Evolutionary conservation across 2,888 invertebrate genomes (phyloP), one percentile per base, ranked within the genome.

Genomic region (Apocheima hispidaria): DNA sequence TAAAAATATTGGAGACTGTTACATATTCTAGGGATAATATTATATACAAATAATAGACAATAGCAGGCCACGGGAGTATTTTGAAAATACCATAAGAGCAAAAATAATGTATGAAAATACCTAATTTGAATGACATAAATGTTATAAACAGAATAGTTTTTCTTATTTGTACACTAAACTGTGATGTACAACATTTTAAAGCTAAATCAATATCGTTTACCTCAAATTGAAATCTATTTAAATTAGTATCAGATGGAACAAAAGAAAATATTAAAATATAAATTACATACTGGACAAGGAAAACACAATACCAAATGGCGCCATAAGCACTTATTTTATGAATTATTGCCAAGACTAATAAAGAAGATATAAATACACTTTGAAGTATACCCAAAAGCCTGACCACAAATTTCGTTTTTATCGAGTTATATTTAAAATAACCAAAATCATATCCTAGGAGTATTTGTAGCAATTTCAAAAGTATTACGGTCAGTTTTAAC

Each of bases 371-470:
- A n/a, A 20, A 23, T 6, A 21, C n/a, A 41, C 41, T 21, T 5
- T 41, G 21, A 21, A 41, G n/a, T 23, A 41, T 21, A 21, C 41
- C 41, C 41, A 41, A 23, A 21, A 41, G 0, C 23, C 41, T 41
- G 6, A 41, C 21, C 20, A 41, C 2, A 21, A 3, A 10, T 21
- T n/a, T 41, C n/a, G 21, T 41, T 41, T 12, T 21, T 5, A 4
- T 23, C 1, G 41, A 21, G 5, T 21, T 41, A 21, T 41, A 23
- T 12, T 41, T 41, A 23, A 41, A 41, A 20, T 23, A 41, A 5
- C 41, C 41, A 21, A 41, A 41, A 41, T 38, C 38, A 10, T 18
- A 38, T 18, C 38, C 18, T 9, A 18, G 18, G 18, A 41, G 2
- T 12, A 23, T 21, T 21, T 41, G 41, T 4, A 41, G n/a, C 41